A percentile compares a stretch with the other conserved stretches of the same genome.
Conservation (phyloP, 2,797 vertebrate species). For the Mallotus villosus region DNA sequence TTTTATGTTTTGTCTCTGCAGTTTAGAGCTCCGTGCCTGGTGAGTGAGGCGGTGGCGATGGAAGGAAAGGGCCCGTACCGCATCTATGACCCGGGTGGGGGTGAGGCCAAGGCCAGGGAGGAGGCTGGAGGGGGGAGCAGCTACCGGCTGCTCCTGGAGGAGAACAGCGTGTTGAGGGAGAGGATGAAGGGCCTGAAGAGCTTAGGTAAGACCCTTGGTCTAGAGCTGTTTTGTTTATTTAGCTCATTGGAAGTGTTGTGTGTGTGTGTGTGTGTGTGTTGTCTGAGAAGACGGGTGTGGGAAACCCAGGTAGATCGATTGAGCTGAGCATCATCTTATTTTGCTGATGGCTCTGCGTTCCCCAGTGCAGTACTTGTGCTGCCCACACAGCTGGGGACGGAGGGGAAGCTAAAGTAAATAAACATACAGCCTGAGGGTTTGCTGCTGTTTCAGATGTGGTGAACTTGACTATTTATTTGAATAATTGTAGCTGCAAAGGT, state of each 20-base stretch:
- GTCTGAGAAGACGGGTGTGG: too few relatives aligned
- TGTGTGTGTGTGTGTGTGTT: too few relatives aligned
- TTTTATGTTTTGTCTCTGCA: slow-evolving; percentile 35
- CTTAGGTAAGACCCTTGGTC: slow-evolving; percentile 77
- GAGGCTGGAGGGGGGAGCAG: slow-evolving; percentile 69
- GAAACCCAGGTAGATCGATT: too few relatives aligned
- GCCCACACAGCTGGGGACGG: too few relatives aligned
- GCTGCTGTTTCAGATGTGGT: not conserved
- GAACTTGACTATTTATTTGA: not conserved
- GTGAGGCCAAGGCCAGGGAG: slow-evolving; percentile 72
- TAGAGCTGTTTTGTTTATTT: too few relatives aligned
- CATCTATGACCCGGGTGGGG: slow-evolving; percentile 95
- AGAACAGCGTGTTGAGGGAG: slow-evolving; percentile 89
- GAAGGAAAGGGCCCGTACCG: slow-evolving; percentile 94
- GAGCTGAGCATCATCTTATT: not conserved
- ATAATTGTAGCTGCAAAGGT: not conserved
- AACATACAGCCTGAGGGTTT: not conserved
- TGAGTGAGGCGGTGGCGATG: slow-evolving; percentile 77
- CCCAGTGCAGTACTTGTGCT: too few relatives aligned
- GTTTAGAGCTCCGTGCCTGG: slow-evolving; percentile 66
- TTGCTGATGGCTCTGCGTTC: not conserved
- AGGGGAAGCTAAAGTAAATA: not conserved
- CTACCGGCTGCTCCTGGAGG: slow-evolving; percentile 89
- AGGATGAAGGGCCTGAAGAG: slow-evolving; percentile 96
- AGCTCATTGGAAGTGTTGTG: too few relatives aligned